Percentiles rank a stretch among this genome's conserved stretches.
These are phyloP conservation scores for Stylophora pistillata DNA, from an alignment of 64 coral and sea anemone species.

Conservation along the genomic window DNA sequence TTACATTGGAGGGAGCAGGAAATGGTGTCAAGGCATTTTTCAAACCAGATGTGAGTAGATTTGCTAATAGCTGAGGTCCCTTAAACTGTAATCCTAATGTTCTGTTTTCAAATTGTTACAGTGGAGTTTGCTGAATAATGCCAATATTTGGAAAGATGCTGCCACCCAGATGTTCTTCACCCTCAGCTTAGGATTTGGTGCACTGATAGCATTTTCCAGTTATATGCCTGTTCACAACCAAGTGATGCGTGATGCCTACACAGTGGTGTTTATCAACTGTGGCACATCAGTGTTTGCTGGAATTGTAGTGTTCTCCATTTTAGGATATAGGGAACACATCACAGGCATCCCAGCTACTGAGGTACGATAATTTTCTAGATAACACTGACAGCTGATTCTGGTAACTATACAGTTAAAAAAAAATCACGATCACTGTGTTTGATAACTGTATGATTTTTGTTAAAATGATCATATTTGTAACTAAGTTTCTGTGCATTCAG, in stretches of 20 bases:
- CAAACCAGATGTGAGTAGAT: constrained; percentile 70
- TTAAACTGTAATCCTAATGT: too few species aligned
- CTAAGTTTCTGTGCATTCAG: too few species aligned
- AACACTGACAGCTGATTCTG: neutral
- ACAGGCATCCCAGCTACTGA: constrained; percentile 81
- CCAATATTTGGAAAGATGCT: constrained; percentile 96
- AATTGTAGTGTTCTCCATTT: constrained; percentile 94
- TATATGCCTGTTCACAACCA: constrained; percentile 95
- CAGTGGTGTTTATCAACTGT: constrained; percentile 86
- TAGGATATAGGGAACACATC: constrained; percentile 75
- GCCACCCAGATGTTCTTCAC: constrained; percentile 92
- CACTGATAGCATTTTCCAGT: constrained; percentile 86
- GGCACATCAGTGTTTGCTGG: constrained; percentile 91
- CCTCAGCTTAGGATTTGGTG: constrained; percentile 93
- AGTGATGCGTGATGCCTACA: constrained; percentile 89
- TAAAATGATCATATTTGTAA: too few species aligned
- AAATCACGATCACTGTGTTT: too few species aligned
- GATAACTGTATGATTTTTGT: too few species aligned
- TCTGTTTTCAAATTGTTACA: constrained; percentile 21
- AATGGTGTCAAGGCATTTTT: constrained; percentile 84
- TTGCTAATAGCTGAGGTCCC: neutral
- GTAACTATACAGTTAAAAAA: too few species aligned
- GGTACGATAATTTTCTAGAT: constrained; percentile 10
- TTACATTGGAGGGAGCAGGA: constrained; percentile 90
- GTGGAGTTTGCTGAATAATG: constrained; percentile 63